phyloP scores from a whole-genome alignment of 2,888 invertebrate genomes.

The Drosophila merina region DNA sequence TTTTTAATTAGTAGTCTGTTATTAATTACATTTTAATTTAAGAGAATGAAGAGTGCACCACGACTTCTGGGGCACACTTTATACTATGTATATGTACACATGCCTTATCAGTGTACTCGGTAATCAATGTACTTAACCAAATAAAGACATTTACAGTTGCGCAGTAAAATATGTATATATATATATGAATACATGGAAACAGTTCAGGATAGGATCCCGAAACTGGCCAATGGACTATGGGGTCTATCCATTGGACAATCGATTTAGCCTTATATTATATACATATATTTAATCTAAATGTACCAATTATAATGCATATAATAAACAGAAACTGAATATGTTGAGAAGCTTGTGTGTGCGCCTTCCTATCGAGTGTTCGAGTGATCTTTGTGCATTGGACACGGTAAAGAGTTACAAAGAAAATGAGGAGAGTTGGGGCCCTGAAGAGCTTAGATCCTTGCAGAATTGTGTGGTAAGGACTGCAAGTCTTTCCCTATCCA shows the following conservation, averaged over 20 bases:
- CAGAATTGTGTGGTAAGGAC: background rate
- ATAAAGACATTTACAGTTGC: constrained; percentile 30
- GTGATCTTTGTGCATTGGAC: constrained; percentile 9
- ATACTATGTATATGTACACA: constrained; percentile 1
- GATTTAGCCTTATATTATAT: constrained; percentile 2
- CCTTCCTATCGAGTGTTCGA: background rate
- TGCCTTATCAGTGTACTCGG: constrained; percentile 28
- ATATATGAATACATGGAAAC: constrained; percentile 15
- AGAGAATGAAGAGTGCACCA: constrained; percentile 1
- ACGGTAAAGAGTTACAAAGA: background rate
- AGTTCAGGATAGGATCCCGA: background rate
- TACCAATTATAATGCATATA: background rate
- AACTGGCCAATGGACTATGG: background rate
- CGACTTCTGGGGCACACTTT: background rate
- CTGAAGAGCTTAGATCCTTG: background rate
- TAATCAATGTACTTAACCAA: constrained; percentile 34
- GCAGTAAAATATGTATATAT: constrained; percentile 7
- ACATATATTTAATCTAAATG: constrained; percentile 1
- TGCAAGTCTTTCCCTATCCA: background rate
- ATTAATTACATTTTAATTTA: background rate
- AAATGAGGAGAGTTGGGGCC: background rate
- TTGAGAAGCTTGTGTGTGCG: constrained; percentile 1
- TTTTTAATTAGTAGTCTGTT: background rate
- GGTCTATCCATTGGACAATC: background rate
- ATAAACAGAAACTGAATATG: constrained; percentile 8